Conservation (phyloP, 2,113 vertebrate genomes). For the Dendropsophus ebraccatus region DNA sequence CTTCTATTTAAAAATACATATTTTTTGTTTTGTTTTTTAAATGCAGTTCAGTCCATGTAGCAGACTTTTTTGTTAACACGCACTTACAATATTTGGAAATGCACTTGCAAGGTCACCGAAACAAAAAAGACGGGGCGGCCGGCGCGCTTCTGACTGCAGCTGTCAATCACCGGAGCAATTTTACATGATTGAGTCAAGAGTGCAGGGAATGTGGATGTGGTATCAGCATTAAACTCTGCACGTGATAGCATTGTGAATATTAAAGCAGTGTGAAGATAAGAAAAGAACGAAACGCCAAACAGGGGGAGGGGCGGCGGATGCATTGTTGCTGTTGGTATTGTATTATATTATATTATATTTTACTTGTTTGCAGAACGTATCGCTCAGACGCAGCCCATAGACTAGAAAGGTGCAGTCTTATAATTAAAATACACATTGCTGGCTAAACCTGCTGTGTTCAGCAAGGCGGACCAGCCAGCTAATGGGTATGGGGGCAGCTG, state of each 20-base stretch:
- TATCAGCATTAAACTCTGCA: background rate
- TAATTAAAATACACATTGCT: background rate
- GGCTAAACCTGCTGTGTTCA: background rate
- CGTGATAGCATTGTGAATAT: slow-evolving; percentile 17
- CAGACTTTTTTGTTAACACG: background rate
- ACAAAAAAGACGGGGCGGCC: background rate
- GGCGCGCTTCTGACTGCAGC: background rate
- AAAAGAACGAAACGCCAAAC: background rate
- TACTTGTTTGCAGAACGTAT: background rate
- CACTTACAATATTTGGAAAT: background rate
- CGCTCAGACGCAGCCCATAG: background rate
- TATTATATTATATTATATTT: no score
- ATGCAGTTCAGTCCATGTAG: background rate
- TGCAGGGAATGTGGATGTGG: background rate
- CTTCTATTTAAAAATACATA: no score
- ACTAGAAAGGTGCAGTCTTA: no score
- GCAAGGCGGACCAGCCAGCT: background rate
- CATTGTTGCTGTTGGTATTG: background rate
- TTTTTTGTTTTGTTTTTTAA: no score
- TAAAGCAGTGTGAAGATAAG: background rate
- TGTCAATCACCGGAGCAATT: slow-evolving; percentile 3
- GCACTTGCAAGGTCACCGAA: slow-evolving; percentile 16
- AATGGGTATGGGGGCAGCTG: background rate
- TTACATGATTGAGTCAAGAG: slow-evolving; percentile 17
- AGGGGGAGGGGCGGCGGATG: background rate